These are phyloP conservation scores for Pangasius sanitwongsei DNA, from an alignment of 2,797 vertebrate genomes.

Conservation along the genomic window DNA sequence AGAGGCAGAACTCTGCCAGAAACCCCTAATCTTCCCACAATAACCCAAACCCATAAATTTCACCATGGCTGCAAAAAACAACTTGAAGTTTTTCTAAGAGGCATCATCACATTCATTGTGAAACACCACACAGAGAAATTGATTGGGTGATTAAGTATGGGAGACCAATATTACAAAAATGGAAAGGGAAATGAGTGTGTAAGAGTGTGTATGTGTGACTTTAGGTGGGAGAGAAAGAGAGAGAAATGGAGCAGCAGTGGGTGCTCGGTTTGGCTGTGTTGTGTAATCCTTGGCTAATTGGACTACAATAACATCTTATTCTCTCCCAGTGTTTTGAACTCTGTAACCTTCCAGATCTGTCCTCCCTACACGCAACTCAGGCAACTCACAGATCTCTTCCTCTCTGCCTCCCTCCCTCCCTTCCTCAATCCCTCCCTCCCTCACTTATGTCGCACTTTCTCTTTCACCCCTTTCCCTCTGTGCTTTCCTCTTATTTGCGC, in stretches of 20 bases:
- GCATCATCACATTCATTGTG: background rate
- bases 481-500: background rate
- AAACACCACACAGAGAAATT: background rate
- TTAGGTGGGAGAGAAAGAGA: background rate
- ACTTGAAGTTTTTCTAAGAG: background rate
- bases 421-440: conserved; percentile 32
- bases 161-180: background rate
- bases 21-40: background rate
- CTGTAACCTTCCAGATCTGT: conserved; percentile 72
- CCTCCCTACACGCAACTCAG: conserved; percentile 66
- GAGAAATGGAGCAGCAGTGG: background rate
- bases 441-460: conserved; percentile 43
- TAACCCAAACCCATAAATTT: background rate
- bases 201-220: background rate
- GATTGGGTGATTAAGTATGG: background rate
- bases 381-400: conserved; percentile 49
- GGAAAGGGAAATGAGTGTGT: background rate
- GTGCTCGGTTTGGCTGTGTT: conserved; percentile 57
- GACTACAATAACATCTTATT: conserved; percentile 70
- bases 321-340: conserved; percentile 69
- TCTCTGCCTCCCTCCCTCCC: conserved; percentile 24
- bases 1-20: background rate
- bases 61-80: background rate
- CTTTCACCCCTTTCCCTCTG: conserved; percentile 1
- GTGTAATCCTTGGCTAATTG: conserved; percentile 70